phyloP scores from a whole-genome alignment of 1,140 invertebrate species.

The Schlechtendalia chinensis region DNA sequence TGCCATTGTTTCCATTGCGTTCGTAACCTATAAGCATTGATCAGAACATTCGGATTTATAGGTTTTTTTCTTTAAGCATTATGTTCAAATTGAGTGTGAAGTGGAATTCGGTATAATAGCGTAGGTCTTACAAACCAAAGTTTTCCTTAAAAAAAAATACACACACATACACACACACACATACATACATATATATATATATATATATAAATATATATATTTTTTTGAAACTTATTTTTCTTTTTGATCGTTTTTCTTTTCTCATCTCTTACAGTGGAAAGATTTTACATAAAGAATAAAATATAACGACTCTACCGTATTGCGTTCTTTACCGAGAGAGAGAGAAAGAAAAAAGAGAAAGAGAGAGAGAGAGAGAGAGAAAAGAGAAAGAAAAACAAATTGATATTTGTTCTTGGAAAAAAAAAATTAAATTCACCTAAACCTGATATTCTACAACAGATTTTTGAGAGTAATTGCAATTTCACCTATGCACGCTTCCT shows the following conservation, averaged over 20 bases:
- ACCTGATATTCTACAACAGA: background rate
- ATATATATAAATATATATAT: too few species aligned
- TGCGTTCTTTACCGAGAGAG: background rate
- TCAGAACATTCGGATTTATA: background rate
- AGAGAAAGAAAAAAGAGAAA: background rate
- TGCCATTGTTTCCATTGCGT: too few species aligned
- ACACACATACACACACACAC: too few species aligned
- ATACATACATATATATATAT: too few species aligned
- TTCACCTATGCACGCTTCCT: background rate
- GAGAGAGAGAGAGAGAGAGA: background rate
- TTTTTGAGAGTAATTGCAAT: background rate
- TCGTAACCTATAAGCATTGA: background rate
- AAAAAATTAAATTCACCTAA: background rate
- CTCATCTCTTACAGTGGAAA: background rate
- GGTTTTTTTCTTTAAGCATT: background rate
- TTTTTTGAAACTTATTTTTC: background rate
- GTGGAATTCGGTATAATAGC: background rate
- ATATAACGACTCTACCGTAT: background rate
- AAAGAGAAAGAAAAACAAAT: background rate
- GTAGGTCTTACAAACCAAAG: background rate
- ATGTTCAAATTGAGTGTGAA: background rate
- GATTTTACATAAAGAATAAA: conserved; percentile 27
- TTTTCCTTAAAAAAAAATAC: background rate
- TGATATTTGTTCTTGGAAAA: background rate
- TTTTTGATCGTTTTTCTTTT: background rate